Evolutionary conservation across 2,888 invertebrate genomes (phyloP), one percentile per base, ranked within the genome.

Genomic region (Erebia palarica): DNA sequence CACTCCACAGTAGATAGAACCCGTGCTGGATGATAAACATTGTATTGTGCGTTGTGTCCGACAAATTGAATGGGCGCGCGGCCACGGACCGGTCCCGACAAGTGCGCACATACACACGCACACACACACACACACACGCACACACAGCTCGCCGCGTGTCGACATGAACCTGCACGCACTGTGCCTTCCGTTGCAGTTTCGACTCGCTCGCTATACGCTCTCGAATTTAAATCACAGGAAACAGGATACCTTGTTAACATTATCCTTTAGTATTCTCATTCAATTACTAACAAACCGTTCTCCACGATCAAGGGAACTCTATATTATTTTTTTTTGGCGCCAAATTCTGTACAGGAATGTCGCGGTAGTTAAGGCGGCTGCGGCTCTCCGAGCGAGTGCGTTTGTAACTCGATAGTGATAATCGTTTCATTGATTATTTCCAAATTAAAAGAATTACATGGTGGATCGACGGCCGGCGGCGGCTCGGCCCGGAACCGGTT

Each of bases 61-160:
- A 85, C 86, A 84, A 84, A 86, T 83, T 84, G 85, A 84, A 82
- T 80, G 85, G 83, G 36, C 36, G 27, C 27, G 36, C 36, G 36
- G 36, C 36, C 80, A 78, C 79, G 78, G 75, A 82, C 83, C 84
- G 81, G 83, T 82, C 57, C 21, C 27, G 27, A 27, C 27, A 27
- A 27, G 27, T 27, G 27, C 27, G 27, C 27, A 3, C 27, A 27
- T 4, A 27, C 27, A 27, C 27, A 27, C 27, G n/a, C n/a, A 53
- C 53, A 53, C n/a, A 75, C 72, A 1, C 55, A 11, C 72, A 76
- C 77, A 69, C 77, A 67, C 73, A 66, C 75, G 65, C 73, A 69
- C 78, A 68, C 73, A 65, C 75, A 49, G n/a, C 51, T 14, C 80
- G 74, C 71, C 3, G 77, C 75, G 76, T 75, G 75, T 73, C 18